phyloP scores from a whole-genome alignment of 1,140 invertebrate species.

The Nylanderia fulva region DNA sequence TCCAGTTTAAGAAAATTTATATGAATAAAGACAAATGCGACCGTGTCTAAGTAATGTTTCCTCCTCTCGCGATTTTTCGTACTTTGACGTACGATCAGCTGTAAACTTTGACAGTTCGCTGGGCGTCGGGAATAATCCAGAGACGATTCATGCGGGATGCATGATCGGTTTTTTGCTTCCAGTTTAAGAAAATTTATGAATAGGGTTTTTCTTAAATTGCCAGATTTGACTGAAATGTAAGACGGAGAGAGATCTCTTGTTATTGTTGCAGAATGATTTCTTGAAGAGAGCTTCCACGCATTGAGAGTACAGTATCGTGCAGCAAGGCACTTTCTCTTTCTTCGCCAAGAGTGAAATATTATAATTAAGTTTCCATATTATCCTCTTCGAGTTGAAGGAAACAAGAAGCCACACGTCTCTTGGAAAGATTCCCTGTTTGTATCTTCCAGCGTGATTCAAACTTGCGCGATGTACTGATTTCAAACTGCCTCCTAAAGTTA shows the following conservation, averaged over 20 bases:
- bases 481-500: slow-evolving; percentile 1
- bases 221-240: not conserved
- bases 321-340: slow-evolving; percentile 51
- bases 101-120: not conserved
- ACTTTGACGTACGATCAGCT: not conserved
- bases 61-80: no score
- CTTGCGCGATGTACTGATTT: not conserved
- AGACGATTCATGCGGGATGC: not conserved
- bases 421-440: not conserved
- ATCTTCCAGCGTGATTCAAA: not conserved
- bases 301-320: slow-evolving; percentile 15
- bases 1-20: not conserved
- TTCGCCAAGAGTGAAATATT: not conserved
- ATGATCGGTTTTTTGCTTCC: not conserved
- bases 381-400: not conserved
- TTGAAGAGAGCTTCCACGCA: not conserved
- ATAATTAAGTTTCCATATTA: not conserved
- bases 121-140: not conserved
- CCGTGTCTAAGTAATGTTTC: no score
- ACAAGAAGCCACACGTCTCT: not conserved
- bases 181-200: not conserved
- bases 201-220: not conserved
- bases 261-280: not conserved
- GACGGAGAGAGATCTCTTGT: not conserved
- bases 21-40: no score